Percentiles rank a stretch among this genome's conserved stretches.
Conservation (phyloP, 2,888 invertebrate genomes). For the Acanthosepion esculentum region DNA sequence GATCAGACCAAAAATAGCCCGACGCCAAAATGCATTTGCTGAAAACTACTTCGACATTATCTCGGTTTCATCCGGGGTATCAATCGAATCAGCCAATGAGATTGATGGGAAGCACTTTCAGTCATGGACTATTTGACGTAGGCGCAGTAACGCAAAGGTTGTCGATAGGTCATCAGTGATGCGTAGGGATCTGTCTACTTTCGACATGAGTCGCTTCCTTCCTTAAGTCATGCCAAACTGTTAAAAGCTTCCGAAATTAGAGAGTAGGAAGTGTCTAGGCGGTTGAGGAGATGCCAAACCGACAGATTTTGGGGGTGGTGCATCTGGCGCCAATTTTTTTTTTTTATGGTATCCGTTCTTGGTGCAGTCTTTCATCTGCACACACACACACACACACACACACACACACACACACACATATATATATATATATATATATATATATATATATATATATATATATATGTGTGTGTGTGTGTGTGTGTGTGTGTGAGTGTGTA, state of each 20-base stretch:
- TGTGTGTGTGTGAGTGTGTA: too few relatives aligned
- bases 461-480: too few relatives aligned
- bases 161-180: neutral
- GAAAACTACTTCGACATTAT: neutral
- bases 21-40: neutral
- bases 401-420: too few relatives aligned
- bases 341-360: neutral
- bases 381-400: neutral
- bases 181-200: neutral
- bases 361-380: neutral
- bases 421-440: too few relatives aligned
- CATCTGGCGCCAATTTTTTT: neutral
- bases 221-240: slow-evolving; percentile 20
- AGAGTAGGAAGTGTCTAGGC: neutral
- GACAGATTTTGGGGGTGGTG: neutral
- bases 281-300: neutral
- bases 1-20: neutral
- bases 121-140: neutral
- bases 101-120: neutral
- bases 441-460: too few relatives aligned
- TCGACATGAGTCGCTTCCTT: slow-evolving; percentile 1
- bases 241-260: slow-evolving; percentile 12
- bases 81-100: neutral
- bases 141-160: slow-evolving; percentile 20
- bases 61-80: neutral